A percentile compares a stretch with the other conserved stretches of the same genome.
Evolutionary conservation across 2,113 vertebrate species (phyloP).

Genomic region (Seriola dumerili): DNA sequence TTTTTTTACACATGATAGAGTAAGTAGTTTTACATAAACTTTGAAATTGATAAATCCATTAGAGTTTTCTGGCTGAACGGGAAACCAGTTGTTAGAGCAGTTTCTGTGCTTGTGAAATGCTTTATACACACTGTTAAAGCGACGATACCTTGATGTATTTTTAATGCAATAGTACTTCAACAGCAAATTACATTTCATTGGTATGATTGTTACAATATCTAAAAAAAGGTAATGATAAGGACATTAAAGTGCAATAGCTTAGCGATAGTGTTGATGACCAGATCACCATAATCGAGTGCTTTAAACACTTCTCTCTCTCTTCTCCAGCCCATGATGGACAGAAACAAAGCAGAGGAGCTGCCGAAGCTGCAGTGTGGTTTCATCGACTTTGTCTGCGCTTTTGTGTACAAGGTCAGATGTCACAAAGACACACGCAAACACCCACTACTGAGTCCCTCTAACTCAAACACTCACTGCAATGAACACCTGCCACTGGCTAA

Average conservation of each 20-base stretch:
- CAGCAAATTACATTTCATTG: too few species aligned
- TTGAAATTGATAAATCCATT: too few species aligned
- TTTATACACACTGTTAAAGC: too few species aligned
- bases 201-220: too few species aligned
- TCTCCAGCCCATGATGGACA: constrained; percentile 87
- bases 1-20: too few species aligned
- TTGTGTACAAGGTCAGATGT: constrained; percentile 86
- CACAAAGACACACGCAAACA: neutral
- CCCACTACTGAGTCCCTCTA: neutral
- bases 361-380: constrained; percentile 88
- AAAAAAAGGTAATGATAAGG: too few species aligned
- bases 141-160: too few species aligned
- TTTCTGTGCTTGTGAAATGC: neutral
- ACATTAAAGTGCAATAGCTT: too few species aligned
- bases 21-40: too few species aligned
- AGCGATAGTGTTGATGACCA: too few species aligned
- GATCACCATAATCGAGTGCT: neutral
- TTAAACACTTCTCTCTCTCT: neutral
- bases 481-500: neutral
- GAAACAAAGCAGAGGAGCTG: constrained; percentile 83
- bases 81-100: neutral
- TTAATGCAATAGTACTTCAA: too few species aligned
- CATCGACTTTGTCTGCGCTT: constrained; percentile 87
- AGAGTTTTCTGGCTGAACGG: too few species aligned
- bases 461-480: neutral